Evolutionary conservation across 2,888 invertebrate species (phyloP).

Genomic region (Andricus curvator): DNA sequence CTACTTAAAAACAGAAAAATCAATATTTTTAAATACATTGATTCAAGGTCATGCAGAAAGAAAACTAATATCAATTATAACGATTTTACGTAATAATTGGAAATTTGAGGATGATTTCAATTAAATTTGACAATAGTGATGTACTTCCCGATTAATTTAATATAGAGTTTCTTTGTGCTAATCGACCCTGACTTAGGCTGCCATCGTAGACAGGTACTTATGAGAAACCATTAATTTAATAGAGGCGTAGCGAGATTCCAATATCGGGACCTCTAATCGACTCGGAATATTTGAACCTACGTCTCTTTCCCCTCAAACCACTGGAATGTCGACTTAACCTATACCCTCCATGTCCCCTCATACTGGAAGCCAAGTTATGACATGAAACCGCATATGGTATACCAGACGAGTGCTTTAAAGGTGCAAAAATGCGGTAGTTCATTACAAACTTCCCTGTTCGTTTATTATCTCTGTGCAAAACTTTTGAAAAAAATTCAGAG

Average conservation of each 20-base stretch:
- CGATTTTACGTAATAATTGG: not conserved
- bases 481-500: not conserved
- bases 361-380: constrained; percentile 40
- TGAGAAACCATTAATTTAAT: constrained; percentile 71
- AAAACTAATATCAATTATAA: too few relatives aligned
- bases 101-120: not conserved
- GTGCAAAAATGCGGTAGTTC: constrained; percentile 31
- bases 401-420: constrained; percentile 27
- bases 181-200: constrained; percentile 7
- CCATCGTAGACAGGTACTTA: constrained; percentile 49
- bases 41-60: too few relatives aligned
- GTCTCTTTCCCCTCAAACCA: constrained; percentile 34
- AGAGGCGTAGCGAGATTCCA: constrained; percentile 66
- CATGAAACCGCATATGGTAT: constrained; percentile 38
- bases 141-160: not conserved
- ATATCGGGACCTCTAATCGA: constrained; percentile 68
- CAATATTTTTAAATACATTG: too few relatives aligned
- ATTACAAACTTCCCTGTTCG: constrained; percentile 7
- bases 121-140: not conserved
- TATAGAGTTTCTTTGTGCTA: constrained; percentile 11
- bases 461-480: constrained; percentile 18
- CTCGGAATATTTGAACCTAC: constrained; percentile 57
- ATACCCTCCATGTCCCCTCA: constrained; percentile 19
- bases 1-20: too few relatives aligned
- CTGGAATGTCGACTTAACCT: constrained; percentile 37